Evolutionary conservation across 2,113 vertebrate genomes (phyloP), one percentile per base, ranked within the genome.

Genomic region (Pollimyrus isidori): DNA sequence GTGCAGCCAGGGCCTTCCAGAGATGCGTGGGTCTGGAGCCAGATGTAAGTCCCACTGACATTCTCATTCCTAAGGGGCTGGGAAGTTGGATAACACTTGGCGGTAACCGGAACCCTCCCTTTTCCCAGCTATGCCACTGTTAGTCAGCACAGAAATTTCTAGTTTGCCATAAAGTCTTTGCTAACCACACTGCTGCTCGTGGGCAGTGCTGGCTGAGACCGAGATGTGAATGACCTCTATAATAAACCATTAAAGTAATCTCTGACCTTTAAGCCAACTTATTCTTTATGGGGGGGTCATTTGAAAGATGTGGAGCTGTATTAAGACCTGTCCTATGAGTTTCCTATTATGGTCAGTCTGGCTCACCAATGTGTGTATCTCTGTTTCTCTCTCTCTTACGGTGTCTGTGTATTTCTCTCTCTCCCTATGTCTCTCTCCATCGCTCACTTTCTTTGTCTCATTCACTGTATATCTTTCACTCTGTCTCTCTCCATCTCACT

Each of bases 11-110:
- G 94, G 97, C 98, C 7, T 99, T 99, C 94, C 97, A 98, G 93
- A 97, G 97, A 58, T 99, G 98, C 90, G 97, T 99, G 89, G 95
- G 95, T 13, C 93, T 99, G 89, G 98, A 99, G 91, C 98, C 98
- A 87, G 98, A 99, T 88, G 98, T 99, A 94, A 62, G 52, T 13
- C 26, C 53, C 42, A 23, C 58, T 45, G 11, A 17, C 86, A 35
- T 69, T 84, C 86, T 88, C 13, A 11, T 26, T 11, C 10, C 7
- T 45, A 53, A n/a, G 89, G 4, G 56, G 6, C 26, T 53, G 50
- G 30, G 10, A 11, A 21, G 19, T 30, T 83, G 15, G 23, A 80
- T 21, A 89, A 50, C 30, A 50, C 87, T 7, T 42, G 9, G 26
- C 13, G 35, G 9, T 13, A 65, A 86, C 13, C 35, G 83, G n/a